Evolutionary conservation across 2,113 vertebrate genomes (phyloP).

Genomic region (Pseudopipra pipra): DNA sequence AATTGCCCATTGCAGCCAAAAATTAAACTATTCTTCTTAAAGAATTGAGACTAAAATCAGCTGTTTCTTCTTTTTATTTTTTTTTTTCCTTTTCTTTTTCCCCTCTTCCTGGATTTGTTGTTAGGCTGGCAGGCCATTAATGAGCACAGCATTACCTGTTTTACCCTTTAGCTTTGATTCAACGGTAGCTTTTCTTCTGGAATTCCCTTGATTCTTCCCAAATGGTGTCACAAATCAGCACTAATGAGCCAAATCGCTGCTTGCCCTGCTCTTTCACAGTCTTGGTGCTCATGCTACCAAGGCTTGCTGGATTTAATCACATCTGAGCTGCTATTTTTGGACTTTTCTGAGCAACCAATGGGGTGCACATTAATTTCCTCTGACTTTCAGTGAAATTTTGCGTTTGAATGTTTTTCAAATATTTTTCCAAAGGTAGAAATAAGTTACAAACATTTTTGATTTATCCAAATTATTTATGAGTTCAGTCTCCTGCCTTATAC

Average conservation of each 20-base stretch:
- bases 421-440: background rate
- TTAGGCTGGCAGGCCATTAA: background rate
- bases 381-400: background rate
- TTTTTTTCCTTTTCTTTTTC: accelerated
- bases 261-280: background rate
- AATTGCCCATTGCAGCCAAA: background rate
- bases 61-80: background rate
- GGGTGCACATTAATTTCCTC: background rate
- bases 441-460: background rate
- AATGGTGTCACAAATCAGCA: conserved; percentile 51
- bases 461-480: background rate
- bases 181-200: background rate
- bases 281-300: background rate
- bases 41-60: background rate
- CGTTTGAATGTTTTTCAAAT: background rate
- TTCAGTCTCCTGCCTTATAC: background rate
- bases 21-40: background rate
- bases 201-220: conserved; percentile 41
- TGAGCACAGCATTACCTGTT: background rate
- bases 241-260: conserved; percentile 49
- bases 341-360: background rate
- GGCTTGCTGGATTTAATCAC: conserved; percentile 35
- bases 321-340: conserved; percentile 20
- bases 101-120: background rate
- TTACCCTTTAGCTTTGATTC: conserved; percentile 25